Evolutionary conservation across 2,888 invertebrate genomes (phyloP).

Genomic region (Eupithecia vulgata): DNA sequence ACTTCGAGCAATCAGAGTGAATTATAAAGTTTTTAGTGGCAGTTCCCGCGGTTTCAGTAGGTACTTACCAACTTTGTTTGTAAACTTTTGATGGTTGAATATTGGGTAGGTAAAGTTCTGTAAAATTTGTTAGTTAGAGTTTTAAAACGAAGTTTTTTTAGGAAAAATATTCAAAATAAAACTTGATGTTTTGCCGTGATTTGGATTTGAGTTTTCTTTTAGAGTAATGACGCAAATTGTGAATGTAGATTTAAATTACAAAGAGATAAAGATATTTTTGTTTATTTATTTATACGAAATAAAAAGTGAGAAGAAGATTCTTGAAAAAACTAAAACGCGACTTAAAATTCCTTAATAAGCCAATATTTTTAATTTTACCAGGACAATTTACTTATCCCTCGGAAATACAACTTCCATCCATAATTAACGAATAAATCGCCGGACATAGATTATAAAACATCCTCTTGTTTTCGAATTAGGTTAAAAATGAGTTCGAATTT

Average conservation of each 20-base stretch:
- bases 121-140: neutral
- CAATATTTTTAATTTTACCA: too few relatives aligned
- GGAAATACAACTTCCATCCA: too few relatives aligned
- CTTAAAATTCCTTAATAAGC: too few relatives aligned
- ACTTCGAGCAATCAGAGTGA: neutral
- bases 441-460: too few relatives aligned
- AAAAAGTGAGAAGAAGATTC: too few relatives aligned
- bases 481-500: too few relatives aligned
- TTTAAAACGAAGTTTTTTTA: neutral
- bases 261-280: neutral
- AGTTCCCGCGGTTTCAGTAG: neutral
- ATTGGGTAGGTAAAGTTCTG: neutral
- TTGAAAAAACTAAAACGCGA: too few relatives aligned
- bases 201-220: neutral
- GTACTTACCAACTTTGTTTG: neutral
- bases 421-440: too few relatives aligned
- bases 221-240: neutral
- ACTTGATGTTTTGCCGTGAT: neutral
- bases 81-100: neutral
- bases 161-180: neutral
- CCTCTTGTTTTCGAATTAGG: too few relatives aligned
- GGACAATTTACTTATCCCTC: too few relatives aligned
- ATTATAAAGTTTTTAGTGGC: conserved; percentile 3
- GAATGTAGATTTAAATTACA: neutral
- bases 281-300: too few relatives aligned